Percentiles rank a stretch among this genome's conserved stretches.
These are phyloP conservation scores for Drosophila sucinea DNA, from an alignment of 1,140 invertebrate genomes.

Conservation along the genomic window DNA sequence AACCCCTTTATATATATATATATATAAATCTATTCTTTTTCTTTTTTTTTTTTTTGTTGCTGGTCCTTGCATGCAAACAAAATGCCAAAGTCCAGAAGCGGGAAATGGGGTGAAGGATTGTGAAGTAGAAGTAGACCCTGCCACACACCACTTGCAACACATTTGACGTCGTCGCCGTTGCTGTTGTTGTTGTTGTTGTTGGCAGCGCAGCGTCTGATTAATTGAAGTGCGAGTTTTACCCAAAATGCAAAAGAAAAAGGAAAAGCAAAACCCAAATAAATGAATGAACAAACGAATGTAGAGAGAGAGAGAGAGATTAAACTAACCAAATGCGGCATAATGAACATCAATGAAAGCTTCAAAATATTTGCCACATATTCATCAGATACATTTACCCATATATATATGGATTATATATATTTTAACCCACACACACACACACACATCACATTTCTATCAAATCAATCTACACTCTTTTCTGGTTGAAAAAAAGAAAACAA, in stretches of 20 bases:
- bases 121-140: slow-evolving; percentile 5
- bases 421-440: no score
- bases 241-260: slow-evolving; percentile 19
- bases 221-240: slow-evolving; percentile 74
- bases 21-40: neutral
- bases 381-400: no score
- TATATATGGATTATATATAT: no score
- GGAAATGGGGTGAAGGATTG: neutral
- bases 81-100: slow-evolving; percentile 6
- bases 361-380: no score
- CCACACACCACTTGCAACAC: slow-evolving; percentile 31
- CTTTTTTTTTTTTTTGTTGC: neutral
- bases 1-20: slow-evolving; percentile 20
- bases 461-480: neutral
- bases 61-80: neutral
- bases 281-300: neutral
- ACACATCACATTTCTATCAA: neutral
- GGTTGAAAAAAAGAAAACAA: slow-evolving; percentile 29
- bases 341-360: no score
- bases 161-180: neutral
- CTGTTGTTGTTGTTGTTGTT: neutral
- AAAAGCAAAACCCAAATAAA: slow-evolving; percentile 16
- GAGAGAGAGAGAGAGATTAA: no score
- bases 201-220: slow-evolving; percentile 71
- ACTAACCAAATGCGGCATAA: no score